A percentile compares a stretch with the other conserved stretches of the same genome.
These are phyloP conservation scores for Brachionus angularis DNA, from an alignment of 1,140 invertebrate species.

Conservation along the genomic window DNA sequence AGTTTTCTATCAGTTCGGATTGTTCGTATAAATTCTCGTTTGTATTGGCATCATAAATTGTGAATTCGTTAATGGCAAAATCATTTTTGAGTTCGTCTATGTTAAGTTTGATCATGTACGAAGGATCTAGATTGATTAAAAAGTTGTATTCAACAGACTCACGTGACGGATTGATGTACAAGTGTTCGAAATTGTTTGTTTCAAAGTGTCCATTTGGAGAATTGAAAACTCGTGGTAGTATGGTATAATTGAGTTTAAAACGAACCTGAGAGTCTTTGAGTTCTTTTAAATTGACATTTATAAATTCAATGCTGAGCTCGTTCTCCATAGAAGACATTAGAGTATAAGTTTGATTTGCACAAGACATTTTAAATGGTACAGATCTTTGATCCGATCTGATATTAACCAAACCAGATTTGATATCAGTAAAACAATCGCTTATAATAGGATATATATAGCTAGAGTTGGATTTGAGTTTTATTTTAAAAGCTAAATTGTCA, in stretches of 20 bases:
- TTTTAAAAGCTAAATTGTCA: slow-evolving; percentile 6
- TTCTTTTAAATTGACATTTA: slow-evolving; percentile 18
- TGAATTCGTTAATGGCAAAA: slow-evolving; percentile 20
- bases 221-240: background rate
- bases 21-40: slow-evolving; percentile 25
- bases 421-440: slow-evolving; percentile 18
- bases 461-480: background rate
- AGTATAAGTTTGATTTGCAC: slow-evolving; percentile 25
- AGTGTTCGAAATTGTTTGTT: slow-evolving; percentile 29
- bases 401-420: slow-evolving; percentile 3
- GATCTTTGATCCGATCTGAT: background rate
- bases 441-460: slow-evolving; percentile 24
- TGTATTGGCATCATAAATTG: background rate
- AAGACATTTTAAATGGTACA: slow-evolving; percentile 19
- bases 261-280: background rate
- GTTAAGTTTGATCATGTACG: background rate
- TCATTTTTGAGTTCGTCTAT: slow-evolving; percentile 35
- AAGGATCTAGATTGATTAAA: slow-evolving; percentile 3
- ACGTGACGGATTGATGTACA: slow-evolving; percentile 1
- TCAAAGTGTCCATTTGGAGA: slow-evolving; percentile 1
- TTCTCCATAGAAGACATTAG: slow-evolving; percentile 13
- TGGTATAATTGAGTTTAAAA: slow-evolving; percentile 14
- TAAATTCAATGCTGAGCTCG: slow-evolving; percentile 29
- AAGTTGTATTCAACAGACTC: slow-evolving; percentile 16
- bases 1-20: slow-evolving; percentile 19